Evolutionary conservation across 2,113 vertebrate species (phyloP).

Genomic region (Crotalus viridis): DNA sequence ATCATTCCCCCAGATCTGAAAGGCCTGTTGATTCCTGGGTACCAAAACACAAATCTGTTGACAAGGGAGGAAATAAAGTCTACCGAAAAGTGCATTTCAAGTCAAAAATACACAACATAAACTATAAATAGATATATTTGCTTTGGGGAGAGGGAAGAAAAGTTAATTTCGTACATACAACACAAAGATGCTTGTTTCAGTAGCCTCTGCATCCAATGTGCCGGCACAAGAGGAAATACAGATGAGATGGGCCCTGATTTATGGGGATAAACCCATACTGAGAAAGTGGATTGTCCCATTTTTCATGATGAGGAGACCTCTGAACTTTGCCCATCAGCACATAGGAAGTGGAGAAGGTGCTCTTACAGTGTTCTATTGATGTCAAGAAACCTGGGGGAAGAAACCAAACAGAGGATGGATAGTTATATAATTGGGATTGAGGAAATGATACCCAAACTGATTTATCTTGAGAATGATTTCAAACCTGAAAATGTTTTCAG

Average conservation of each 20-base stretch:
- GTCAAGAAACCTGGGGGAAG: conserved; percentile 28
- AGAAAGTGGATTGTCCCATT: background rate
- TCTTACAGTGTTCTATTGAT: background rate
- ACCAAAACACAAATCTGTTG: conserved; percentile 14
- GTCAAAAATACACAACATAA: conserved; percentile 1
- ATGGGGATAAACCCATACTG: background rate
- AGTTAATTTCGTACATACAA: background rate
- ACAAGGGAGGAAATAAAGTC: background rate
- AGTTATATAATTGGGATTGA: background rate
- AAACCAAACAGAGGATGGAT: background rate
- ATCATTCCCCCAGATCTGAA: background rate
- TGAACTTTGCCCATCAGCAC: background rate
- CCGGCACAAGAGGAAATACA: background rate
- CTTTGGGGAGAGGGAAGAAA: background rate
- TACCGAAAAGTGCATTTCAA: conserved; percentile 7
- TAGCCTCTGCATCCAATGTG: background rate
- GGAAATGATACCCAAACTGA: background rate
- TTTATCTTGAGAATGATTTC: background rate
- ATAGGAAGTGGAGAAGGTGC: background rate
- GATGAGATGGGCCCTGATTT: background rate
- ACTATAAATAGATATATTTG: background rate
- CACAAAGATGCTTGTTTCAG: background rate
- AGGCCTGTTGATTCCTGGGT: background rate
- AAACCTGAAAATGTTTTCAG: background rate
- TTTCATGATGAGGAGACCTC: background rate